Evolutionary conservation across 2,797 vertebrate genomes (phyloP), one percentile per base, ranked within the genome.

Genomic region (Rachycentron canadum): DNA sequence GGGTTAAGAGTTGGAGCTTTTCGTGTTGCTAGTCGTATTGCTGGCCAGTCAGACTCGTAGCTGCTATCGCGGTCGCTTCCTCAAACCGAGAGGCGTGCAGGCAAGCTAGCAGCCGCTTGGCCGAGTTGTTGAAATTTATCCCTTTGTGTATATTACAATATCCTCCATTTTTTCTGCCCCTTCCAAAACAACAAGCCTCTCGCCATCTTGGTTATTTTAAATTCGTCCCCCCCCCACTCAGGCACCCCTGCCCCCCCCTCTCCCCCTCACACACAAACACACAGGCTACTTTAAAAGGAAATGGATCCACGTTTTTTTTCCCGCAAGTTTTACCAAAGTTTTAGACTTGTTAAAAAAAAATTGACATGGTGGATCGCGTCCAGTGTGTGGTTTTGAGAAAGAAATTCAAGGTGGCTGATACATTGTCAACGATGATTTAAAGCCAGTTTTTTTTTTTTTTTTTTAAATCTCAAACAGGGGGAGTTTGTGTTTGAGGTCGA

Each of bases 121-220:
- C 95, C 89, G 96, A 95, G 95, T 96, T 96, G 96, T 94, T 96
- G 96, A 96, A 96, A 97, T 97, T 93, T 96, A 96, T 97, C 97
- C 97, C 97, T 99, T 99, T 99, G 98, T 99, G 97, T 98, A 97
- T 97, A 98, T 98, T 97, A 97, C 97, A 97, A 98, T 99, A 98
- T 98, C 97, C 97, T 99, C 98, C 98, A 99, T 99, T 97, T 98
- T 93, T 96, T 95, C 95, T 96, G 96, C 95, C 96, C 96, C 97
- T 95, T 96, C 90, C 92, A 89, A 97, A 98, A 99, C 98, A 98
- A 99, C 98, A 97, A 98, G 97, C 94, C 96, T 95, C 95, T 98
- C 98, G 97, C 98, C 98, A 99, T 99, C 97, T 99, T 99, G 97
- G 96, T 96, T 96, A 94, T 94, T 96, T 96, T 96, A 94, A 96